Percentiles rank a stretch among this genome's conserved stretches.
Evolutionary conservation across 2,888 invertebrate genomes (phyloP).

Genomic region (Sarcophaga rosellei): DNA sequence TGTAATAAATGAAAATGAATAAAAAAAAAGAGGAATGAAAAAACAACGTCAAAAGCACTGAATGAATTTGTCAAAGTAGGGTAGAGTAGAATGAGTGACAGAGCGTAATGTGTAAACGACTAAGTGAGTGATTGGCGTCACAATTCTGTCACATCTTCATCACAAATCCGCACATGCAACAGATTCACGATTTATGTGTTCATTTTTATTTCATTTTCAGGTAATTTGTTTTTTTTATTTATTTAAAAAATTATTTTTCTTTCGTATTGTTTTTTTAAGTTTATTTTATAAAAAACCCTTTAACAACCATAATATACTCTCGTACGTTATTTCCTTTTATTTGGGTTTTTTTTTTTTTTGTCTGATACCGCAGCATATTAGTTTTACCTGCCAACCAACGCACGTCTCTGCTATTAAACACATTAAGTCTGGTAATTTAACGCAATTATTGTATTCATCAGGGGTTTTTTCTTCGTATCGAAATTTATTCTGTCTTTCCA

Average conservation of each 20-base stretch:
- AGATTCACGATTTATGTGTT: slow-evolving; percentile 27
- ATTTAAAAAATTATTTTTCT: slow-evolving; percentile 10
- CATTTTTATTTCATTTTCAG: slow-evolving; percentile 23
- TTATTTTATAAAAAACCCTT: slow-evolving; percentile 38
- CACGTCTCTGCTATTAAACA: slow-evolving; percentile 66
- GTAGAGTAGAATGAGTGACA: neutral
- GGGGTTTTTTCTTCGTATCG: slow-evolving; percentile 38
- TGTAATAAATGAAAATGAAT: neutral
- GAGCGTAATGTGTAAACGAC: neutral
- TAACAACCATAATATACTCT: slow-evolving; percentile 2
- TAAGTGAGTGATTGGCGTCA: slow-evolving; percentile 63
- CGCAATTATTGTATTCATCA: slow-evolving; percentile 65
- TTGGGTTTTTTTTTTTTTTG: neutral
- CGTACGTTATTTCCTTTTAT: neutral
- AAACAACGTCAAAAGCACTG: slow-evolving; percentile 22
- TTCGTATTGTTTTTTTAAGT: too few relatives aligned
- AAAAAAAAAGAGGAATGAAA: neutral
- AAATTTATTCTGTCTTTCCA: slow-evolving; percentile 8
- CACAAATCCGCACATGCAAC: slow-evolving; percentile 18
- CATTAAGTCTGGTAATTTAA: slow-evolving; percentile 70
- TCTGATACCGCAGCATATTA: neutral
- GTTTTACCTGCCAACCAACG: slow-evolving; percentile 38
- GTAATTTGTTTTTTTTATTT: slow-evolving; percentile 31
- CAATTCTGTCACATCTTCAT: slow-evolving; percentile 65
- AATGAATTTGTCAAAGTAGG: slow-evolving; percentile 56